Base-by-base conservation (phyloP, 2,113 vertebrate genomes). In the Chloropsis cyanopogon region DNA sequence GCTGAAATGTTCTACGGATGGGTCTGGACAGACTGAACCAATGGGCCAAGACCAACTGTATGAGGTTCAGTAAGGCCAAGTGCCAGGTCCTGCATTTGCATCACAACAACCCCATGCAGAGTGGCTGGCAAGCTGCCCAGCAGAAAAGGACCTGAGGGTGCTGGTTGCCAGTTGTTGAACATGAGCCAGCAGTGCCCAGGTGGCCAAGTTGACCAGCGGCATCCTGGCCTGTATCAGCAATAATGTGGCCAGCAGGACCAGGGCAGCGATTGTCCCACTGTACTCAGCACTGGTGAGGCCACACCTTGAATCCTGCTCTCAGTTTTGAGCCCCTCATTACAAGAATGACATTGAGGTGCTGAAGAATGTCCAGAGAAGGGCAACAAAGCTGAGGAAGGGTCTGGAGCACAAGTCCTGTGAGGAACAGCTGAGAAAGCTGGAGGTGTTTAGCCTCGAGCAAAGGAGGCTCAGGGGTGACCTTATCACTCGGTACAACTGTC, bases 21-120 rank as follows among this genome's bases (percentile, higher is more conserved):
- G 16, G 22, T 39, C 24, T 84, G 59, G 47, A 16, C 49, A 86
- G 42, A 26, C 21, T 63, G 33, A 26, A 20, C 12, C 1, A 0
- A 26, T 41, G 19, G 16, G 19, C 10, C 0, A 1, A 77, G 17
- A 24, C 20, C 44, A 46, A 0, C 0, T 11, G 2, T 15, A 9
- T 35, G 24, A 49, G 11, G 14, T 28, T 70, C 33, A 73, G 10
- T 6, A 37, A 70, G 12, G 25, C 41, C 2, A 15, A 49, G 24
- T 56, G 7, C 24, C 0, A 0, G 14, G 22, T 65, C 44, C 50
- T 82, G 22, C 35, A 2, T 8, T 37, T 65, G 41, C 1, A 1
- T 66, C 28, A 39, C 9, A 46, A 21, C 37, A 39, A 7, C 5
- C 15, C 23, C 53, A 39, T 5, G 37, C 22, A 39, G 26, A 59